Base-by-base conservation (phyloP, 2,888 invertebrate species). In the Cantharis rufa region DNA sequence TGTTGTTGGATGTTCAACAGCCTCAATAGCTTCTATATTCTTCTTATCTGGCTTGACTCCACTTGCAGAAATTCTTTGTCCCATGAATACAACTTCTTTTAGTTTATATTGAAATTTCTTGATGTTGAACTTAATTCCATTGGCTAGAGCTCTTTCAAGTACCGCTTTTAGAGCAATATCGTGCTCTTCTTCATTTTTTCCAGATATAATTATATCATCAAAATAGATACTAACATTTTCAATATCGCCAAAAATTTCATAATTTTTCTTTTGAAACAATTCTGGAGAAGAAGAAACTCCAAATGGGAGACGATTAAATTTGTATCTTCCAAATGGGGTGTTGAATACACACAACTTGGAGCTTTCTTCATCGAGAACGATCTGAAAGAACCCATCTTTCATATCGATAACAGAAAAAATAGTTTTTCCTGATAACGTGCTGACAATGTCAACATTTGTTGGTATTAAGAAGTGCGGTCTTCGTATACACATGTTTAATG, bases 111-210 rank as follows among this genome's bases (percentile, higher is more conserved):
- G 82, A 15, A 83, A 15, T 77, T 85, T 85, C 3, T 79, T 75
- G 18, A 21, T 72, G 78, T 84, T 85, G 70, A 85, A 86, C 78
- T 82, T 85, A 9, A 85, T 76, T 79, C 82, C 82, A 61, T 77
- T 69, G 71, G 81, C 7, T 75, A 27, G 74, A 11, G 83, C 83
- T 69, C 80, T 76, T 7, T 82, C 72, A 68, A 86, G 48, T 1
- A 85, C 83, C 73, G 75, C 10, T 28, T 77, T 70, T 15, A 85
- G 71, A 32, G 79, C 82, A 63, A 72, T 7, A 77, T 84, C 82
- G 75, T 83, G 84, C 71, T 83, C 76, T 80, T 75, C 69, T 74
- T 80, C 69, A 18, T 16, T 21, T 11, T 21, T 27, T 63, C 63
- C 24, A 16, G 80, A 62, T 74, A 86, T 77, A 82, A 86, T 79